Evolutionary conservation across 1,140 invertebrate genomes (phyloP).

Genomic region (Ctenoplectra terminalis): DNA sequence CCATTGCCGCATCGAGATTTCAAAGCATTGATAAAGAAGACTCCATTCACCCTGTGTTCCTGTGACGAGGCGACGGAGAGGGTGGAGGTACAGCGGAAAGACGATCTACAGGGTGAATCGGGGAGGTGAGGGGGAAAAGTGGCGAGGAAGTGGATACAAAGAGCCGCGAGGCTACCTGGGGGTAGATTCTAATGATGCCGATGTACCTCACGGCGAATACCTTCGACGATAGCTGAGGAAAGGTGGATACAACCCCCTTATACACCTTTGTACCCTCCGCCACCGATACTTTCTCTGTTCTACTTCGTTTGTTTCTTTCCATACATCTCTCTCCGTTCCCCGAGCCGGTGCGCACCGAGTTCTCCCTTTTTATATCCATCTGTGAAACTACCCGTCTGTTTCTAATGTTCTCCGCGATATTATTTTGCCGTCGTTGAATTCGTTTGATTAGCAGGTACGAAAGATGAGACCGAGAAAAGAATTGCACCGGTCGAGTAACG

Average conservation of each 20-base stretch:
- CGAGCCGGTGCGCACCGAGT: too few species aligned
- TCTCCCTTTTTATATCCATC: too few species aligned
- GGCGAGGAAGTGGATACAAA: conserved; percentile 46
- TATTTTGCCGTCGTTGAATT: not conserved
- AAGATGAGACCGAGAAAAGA: not conserved
- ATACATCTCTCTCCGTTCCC: too few species aligned
- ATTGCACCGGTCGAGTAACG: not conserved
- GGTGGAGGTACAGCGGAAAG: not conserved
- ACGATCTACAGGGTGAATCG: conserved; percentile 12
- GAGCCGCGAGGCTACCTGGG: conserved; percentile 55
- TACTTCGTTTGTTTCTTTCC: not conserved
- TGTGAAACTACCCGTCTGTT: too few species aligned
- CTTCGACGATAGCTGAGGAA: conserved; percentile 53
- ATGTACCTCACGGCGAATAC: conserved; percentile 61
- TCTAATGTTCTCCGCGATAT: too few species aligned
- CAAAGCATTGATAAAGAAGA: conserved; percentile 65
- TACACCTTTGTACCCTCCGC: conserved; percentile 21
- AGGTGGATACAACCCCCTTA: conserved; percentile 39
- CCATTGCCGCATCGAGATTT: conserved; percentile 51
- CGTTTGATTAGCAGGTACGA: not conserved
- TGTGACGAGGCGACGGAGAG: not conserved
- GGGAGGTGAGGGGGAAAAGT: not conserved
- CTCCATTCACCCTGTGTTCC: conserved; percentile 47
- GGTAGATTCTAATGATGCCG: conserved; percentile 67
- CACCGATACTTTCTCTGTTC: not conserved